Evolutionary conservation across 2,113 vertebrate genomes (phyloP).

Genomic region (Piaya cayana): DNA sequence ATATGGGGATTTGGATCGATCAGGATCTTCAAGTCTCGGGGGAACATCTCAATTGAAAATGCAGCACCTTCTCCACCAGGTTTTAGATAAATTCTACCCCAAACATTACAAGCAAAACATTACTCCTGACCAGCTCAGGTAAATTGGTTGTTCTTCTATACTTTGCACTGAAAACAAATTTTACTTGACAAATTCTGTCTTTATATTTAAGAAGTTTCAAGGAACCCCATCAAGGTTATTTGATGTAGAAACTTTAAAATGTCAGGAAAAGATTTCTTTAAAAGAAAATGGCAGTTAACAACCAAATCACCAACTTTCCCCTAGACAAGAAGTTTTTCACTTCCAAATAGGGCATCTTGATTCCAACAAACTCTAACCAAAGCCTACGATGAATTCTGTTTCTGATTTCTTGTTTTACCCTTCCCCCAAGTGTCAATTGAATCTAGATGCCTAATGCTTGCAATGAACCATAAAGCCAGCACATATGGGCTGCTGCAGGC

Average conservation of each 20-base stretch:
- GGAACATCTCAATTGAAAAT: constrained; percentile 78
- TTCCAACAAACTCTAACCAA: background rate
- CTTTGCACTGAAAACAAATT: background rate
- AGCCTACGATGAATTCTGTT: background rate
- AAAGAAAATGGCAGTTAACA: background rate
- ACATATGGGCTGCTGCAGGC: background rate
- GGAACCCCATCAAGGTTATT: background rate
- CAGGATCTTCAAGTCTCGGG: constrained; percentile 69
- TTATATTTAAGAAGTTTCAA: background rate
- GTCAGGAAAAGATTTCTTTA: background rate
- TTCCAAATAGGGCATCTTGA: background rate
- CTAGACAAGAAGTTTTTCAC: background rate
- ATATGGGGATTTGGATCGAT: constrained; percentile 83
- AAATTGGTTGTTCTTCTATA: background rate
- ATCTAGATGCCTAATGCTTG: background rate
- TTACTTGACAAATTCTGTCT: background rate
- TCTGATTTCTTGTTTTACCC: background rate
- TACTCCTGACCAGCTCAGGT: constrained; percentile 84
- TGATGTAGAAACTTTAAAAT: background rate
- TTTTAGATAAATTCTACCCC: constrained; percentile 88
- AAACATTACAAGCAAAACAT: constrained; percentile 85
- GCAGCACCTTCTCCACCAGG: constrained; percentile 85
- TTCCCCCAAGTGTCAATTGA: background rate
- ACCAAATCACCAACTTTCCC: background rate
- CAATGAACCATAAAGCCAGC: background rate